These are phyloP conservation scores for Epinephelus fuscoguttatus DNA, from an alignment of 2,113 vertebrate genomes.

Conservation along the genomic window DNA sequence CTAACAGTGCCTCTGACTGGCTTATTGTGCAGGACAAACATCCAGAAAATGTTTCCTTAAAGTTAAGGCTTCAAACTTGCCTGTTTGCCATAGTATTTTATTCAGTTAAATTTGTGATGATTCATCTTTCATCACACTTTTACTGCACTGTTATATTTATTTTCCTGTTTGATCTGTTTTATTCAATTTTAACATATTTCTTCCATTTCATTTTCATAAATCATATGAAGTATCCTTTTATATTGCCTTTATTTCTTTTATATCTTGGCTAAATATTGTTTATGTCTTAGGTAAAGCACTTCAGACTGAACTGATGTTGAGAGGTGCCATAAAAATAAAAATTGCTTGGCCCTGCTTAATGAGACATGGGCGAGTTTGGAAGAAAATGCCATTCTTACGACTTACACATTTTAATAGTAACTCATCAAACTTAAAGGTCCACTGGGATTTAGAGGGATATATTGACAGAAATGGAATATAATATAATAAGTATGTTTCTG, in stretches of 20 bases:
- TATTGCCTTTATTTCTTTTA: neutral
- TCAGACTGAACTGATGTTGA: neutral
- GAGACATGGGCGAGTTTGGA: neutral
- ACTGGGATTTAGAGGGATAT: too few relatives aligned
- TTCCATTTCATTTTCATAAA: neutral
- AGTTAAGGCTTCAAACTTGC: neutral
- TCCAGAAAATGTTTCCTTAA: neutral
- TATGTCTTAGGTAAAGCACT: neutral
- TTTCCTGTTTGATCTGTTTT: neutral
- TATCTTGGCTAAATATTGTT: neutral
- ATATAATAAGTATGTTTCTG: too few relatives aligned
- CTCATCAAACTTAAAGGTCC: neutral
- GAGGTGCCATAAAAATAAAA: neutral
- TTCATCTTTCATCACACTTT: neutral
- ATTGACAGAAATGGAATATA: too few relatives aligned
- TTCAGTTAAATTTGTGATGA: neutral
- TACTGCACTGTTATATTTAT: neutral
- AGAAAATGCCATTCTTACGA: neutral
- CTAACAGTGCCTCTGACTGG: too few relatives aligned
- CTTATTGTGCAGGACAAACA: neutral
- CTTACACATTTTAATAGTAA: neutral
- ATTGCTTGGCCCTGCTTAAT: neutral
- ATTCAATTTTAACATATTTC: neutral
- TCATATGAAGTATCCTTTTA: neutral
- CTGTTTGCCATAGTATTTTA: neutral